Base-by-base conservation (phyloP, 1,140 invertebrate genomes). In the Papilio polytes region DNA sequence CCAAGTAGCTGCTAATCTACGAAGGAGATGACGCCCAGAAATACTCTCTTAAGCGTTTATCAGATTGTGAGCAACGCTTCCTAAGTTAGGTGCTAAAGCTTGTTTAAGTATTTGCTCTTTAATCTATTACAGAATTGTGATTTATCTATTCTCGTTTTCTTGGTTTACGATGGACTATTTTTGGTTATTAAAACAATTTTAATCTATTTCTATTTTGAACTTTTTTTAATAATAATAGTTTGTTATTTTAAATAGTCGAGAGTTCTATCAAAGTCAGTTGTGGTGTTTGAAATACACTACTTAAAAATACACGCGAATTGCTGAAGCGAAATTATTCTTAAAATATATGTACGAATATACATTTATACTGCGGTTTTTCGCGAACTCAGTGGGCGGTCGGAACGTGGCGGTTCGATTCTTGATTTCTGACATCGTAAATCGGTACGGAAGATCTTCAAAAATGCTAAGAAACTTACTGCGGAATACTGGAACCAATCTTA, bases 261-360 rank as follows among this genome's bases (percentile, higher is more conserved):
- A 70, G 26, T 36, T 70, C 63, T 70, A 70, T 70, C 63, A 70
- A 36, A 70, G 63, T 70, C 63, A 70, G 63, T 31, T 31, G 26
- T 31, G 22, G 26, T 70, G 63, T 70, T 70, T 70, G 63, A 31
- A 70, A 70, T 70, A 36, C 26, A 70, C 63, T 70, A 70, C 63
- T 31, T 70, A 36, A 70, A 70, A 70, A 70, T 70, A 70, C 26
- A 70, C 63, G 12, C 63, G 26, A 15, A 70, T 70, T 70, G 63
- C 63, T 70, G 22, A 70, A 70, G 26, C 63, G 63, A 66, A 66
- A 66, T 31, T 66, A 66, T 70, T 70, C 63, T 70, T 15, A 36
- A 70, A 70, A 70, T 70, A 70, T 70, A 63, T 63, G 59, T 63
- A 70, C 26, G 10, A 70, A 70, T 70, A 70, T 70, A 70, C 26